Conservation (phyloP, 2,113 vertebrate species). For the Dromaius novaehollandiae region DNA sequence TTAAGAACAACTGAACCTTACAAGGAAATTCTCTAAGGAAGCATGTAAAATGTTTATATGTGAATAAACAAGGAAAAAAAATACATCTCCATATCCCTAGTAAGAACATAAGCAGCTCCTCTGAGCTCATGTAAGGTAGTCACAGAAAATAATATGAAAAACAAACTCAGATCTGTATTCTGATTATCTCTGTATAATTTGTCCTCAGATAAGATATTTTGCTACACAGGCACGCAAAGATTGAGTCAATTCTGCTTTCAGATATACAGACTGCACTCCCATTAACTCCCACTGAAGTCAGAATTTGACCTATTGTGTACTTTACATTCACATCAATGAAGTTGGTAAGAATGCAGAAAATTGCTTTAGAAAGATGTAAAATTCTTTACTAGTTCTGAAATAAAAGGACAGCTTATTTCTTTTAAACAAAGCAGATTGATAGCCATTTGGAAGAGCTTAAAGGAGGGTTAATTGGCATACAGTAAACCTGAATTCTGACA, state of each 20-base stretch:
- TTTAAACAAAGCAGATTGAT: slow-evolving; percentile 50
- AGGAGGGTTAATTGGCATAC: slow-evolving; percentile 44
- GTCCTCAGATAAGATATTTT: background rate
- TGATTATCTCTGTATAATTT: background rate
- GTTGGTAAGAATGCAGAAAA: slow-evolving; percentile 42
- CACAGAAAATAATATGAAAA: background rate
- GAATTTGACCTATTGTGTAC: slow-evolving; percentile 51
- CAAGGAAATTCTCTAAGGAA: slow-evolving; percentile 48
- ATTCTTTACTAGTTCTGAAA: slow-evolving; percentile 32
- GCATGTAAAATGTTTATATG: slow-evolving; percentile 36
- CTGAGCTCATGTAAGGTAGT: background rate
- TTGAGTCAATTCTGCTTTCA: slow-evolving; percentile 41
- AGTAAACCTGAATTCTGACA: slow-evolving; percentile 45
- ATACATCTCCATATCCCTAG: background rate
- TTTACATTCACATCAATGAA: slow-evolving; percentile 55
- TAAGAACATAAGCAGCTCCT: background rate
- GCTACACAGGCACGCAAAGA: background rate
- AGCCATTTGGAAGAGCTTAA: slow-evolving; percentile 58
- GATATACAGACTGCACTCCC: slow-evolving; percentile 7
- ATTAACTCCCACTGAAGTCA: slow-evolving; percentile 54
- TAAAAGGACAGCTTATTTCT: slow-evolving; percentile 27
- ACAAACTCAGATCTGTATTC: background rate
- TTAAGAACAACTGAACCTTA: slow-evolving; percentile 53
- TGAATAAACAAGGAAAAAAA: slow-evolving; percentile 12
- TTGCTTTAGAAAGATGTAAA: slow-evolving; percentile 46